phyloP scores from a whole-genome alignment of 2,888 invertebrate genomes.

The Chrysina gloriosa region DNA sequence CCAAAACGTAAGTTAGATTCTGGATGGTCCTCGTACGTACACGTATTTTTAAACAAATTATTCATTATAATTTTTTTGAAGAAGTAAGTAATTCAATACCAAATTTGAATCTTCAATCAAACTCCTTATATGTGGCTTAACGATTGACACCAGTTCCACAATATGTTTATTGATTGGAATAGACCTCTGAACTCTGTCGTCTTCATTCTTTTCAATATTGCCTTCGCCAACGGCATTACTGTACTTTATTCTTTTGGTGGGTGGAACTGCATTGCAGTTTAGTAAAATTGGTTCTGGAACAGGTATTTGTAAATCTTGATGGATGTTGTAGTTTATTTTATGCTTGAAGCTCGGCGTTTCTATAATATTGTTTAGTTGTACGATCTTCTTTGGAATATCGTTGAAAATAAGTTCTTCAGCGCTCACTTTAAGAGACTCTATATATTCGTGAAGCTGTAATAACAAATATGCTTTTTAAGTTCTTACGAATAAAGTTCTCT shows the following conservation, averaged over 20 bases:
- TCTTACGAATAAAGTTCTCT: not conserved
- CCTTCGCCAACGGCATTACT: slow-evolving; percentile 51
- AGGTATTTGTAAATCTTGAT: slow-evolving; percentile 89
- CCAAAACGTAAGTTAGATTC: too few species aligned
- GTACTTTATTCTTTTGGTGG: slow-evolving; percentile 74
- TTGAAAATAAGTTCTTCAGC: slow-evolving; percentile 89
- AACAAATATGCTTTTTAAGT: slow-evolving; percentile 4
- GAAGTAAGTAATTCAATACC: too few species aligned
- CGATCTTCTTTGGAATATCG: slow-evolving; percentile 93
- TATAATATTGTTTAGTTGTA: slow-evolving; percentile 87
- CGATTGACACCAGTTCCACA: slow-evolving; percentile 86
- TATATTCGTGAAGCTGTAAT: slow-evolving; percentile 88
- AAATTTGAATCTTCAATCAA: slow-evolving; percentile 95
- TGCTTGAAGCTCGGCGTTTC: slow-evolving; percentile 86
- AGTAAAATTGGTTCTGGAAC: slow-evolving; percentile 81
- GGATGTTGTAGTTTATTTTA: slow-evolving; percentile 74
- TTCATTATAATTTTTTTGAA: too few species aligned
- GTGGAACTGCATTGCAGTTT: slow-evolving; percentile 69
- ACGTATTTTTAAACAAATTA: too few species aligned
- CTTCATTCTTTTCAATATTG: slow-evolving; percentile 58
- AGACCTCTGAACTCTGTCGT: too few species aligned
- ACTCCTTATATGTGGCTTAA: slow-evolving; percentile 94
- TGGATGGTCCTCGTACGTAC: too few species aligned
- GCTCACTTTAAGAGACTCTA: slow-evolving; percentile 87
- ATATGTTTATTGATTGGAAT: slow-evolving; percentile 89